Conservation (phyloP, 2,888 invertebrate species). For the Atethmia centrago region DNA sequence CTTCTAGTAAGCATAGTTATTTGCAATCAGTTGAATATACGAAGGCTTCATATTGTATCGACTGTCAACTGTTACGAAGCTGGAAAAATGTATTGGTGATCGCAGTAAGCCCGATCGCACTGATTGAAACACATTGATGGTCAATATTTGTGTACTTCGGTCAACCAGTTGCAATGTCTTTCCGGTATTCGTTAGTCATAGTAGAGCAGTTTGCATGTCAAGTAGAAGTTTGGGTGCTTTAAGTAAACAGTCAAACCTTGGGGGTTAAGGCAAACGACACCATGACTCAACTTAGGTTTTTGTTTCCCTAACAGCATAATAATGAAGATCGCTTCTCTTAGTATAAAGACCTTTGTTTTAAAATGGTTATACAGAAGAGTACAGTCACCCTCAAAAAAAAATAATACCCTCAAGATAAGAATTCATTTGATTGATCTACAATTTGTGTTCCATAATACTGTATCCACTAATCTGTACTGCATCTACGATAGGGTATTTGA, state of each 20-base stretch:
- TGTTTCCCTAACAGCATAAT: neutral
- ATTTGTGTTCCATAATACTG: too few relatives aligned
- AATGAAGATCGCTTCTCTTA: neutral
- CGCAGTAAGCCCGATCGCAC: neutral
- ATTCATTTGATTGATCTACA: neutral
- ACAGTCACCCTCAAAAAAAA: neutral
- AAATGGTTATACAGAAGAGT: neutral
- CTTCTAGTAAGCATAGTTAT: neutral
- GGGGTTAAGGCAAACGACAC: neutral
- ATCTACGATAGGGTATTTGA: too few relatives aligned
- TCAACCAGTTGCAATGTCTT: neutral
- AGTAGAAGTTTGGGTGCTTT: neutral
- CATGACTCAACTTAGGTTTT: neutral
- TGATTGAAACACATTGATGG: neutral
- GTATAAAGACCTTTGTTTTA: neutral
- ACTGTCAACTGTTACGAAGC: neutral
- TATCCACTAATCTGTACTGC: too few relatives aligned
- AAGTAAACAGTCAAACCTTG: constrained; percentile 1
- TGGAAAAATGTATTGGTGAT: neutral
- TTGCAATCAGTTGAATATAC: neutral
- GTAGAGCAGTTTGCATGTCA: neutral
- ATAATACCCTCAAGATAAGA: neutral
- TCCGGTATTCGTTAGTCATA: neutral
- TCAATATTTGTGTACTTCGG: neutral
- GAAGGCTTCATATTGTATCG: neutral